Evolutionary conservation across 2,797 vertebrate species (phyloP).

Genomic region (Sebastes reedi): DNA sequence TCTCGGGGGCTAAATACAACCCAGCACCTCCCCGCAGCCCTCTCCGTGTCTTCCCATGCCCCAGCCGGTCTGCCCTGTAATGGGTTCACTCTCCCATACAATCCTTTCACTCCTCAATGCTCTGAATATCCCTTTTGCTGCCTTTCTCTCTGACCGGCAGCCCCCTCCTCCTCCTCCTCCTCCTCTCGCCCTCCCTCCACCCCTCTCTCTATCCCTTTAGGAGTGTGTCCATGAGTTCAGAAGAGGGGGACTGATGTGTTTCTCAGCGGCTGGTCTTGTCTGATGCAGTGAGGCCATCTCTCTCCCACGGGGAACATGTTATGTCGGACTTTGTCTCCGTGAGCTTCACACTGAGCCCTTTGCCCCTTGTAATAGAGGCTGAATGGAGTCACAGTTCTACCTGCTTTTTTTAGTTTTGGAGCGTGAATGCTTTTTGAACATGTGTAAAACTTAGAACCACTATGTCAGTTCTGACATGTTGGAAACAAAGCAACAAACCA

Average conservation of each 20-base stretch:
- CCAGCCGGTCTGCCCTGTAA: constrained; percentile 65
- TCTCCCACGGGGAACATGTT: constrained; percentile 85
- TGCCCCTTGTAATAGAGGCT: constrained; percentile 31
- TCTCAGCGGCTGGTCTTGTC: constrained; percentile 88
- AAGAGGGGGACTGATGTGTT: constrained; percentile 76
- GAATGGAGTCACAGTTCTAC: constrained; percentile 16
- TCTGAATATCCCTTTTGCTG: constrained; percentile 78
- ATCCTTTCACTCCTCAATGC: constrained; percentile 78
- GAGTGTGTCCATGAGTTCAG: constrained; percentile 82
- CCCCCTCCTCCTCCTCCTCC: constrained; percentile 14
- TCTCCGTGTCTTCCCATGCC: constrained; percentile 74
- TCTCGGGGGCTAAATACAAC: constrained; percentile 52
- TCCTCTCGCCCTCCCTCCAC: constrained; percentile 43
- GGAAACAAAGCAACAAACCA: constrained; percentile 30
- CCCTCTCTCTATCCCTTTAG: constrained; percentile 76
- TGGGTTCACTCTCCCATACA: constrained; percentile 79
- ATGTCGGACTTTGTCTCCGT: constrained; percentile 73
- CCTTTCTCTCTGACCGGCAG: constrained; percentile 59
- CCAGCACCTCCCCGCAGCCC: constrained; percentile 56
- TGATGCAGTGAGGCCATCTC: constrained; percentile 76
- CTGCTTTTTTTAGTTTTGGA: constrained; percentile 12
- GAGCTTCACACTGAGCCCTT: constrained; percentile 65
- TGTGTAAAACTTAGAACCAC: constrained; percentile 27
- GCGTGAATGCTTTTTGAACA: constrained; percentile 5
- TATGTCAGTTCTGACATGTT: constrained; percentile 23